Conservation (phyloP, 1,140 invertebrate genomes). For the Drosophila oshimai region DNA sequence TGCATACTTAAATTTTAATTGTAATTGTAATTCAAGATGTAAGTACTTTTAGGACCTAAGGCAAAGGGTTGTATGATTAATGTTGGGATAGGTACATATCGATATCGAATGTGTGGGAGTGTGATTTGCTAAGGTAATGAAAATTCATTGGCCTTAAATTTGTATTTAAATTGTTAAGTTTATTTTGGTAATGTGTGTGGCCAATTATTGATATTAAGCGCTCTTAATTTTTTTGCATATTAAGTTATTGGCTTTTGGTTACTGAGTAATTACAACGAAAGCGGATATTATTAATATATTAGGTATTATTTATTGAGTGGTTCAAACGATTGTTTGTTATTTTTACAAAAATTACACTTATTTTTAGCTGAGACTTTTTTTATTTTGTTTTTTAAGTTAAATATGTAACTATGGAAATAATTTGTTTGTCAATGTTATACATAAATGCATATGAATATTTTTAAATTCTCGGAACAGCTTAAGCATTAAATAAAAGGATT, state of each 20-base stretch:
- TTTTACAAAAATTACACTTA: no score
- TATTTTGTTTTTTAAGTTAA: no score
- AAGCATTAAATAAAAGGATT: no score
- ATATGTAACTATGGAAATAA: no score
- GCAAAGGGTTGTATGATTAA: not conserved
- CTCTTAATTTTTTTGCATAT: not conserved
- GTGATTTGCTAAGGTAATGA: slow-evolving; percentile 5
- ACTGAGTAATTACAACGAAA: not conserved
- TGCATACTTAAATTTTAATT: no score
- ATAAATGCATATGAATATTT: no score
- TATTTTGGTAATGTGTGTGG: not conserved
- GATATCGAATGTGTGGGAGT: not conserved
- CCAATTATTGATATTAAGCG: not conserved
- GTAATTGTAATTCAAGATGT: slow-evolving; percentile 4
- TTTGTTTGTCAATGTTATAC: no score
- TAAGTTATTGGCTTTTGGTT: not conserved
- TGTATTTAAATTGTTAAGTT: slow-evolving; percentile 1
- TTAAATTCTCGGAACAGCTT: no score
- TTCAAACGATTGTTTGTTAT: no score
- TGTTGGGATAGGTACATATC: no score
- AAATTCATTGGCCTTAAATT: slow-evolving; percentile 15
- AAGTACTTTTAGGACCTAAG: not conserved
- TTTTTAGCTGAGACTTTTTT: no score
- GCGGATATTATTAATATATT: slow-evolving; percentile 2
- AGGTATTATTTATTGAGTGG: no score